Evolutionary conservation across 2,888 invertebrate species (phyloP).

Genomic region (Chalcosyrphus nemorum): DNA sequence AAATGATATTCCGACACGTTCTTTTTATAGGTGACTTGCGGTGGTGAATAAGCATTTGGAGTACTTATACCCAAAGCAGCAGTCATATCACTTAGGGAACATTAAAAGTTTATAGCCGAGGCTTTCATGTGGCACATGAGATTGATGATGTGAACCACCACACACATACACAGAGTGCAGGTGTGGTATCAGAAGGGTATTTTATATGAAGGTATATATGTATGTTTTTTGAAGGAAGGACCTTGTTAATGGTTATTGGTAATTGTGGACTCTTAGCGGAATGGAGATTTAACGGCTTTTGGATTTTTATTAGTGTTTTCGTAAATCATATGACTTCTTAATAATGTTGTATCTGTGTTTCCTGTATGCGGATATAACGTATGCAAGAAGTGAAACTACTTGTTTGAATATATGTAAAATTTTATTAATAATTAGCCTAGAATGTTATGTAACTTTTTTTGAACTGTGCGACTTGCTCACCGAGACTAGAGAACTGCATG

Average conservation of each 20-base stretch:
- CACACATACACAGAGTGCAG: conserved; percentile 10
- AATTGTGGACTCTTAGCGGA: not conserved
- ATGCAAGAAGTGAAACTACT: too few relatives aligned
- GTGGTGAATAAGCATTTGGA: conserved; percentile 77
- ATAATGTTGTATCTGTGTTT: not conserved
- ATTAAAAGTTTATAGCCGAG: conserved; percentile 54
- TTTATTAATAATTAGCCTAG: too few relatives aligned
- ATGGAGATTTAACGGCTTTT: not conserved
- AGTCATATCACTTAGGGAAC: conserved; percentile 63
- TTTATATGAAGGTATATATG: too few relatives aligned
- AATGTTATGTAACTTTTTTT: too few relatives aligned
- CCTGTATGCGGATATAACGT: too few relatives aligned
- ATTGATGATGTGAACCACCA: conserved; percentile 49
- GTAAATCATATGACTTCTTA: not conserved
- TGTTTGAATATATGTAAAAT: too few relatives aligned
- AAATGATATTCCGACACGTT: conserved; percentile 64
- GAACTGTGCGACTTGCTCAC: too few relatives aligned
- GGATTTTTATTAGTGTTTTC: not conserved
- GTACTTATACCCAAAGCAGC: conserved; percentile 53
- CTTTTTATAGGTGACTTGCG: conserved; percentile 62
- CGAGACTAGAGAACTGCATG: too few relatives aligned
- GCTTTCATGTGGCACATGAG: conserved; percentile 36
- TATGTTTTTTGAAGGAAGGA: conserved; percentile 25
- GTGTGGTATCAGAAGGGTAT: not conserved
- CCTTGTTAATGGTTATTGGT: conserved; percentile 41